Percentiles rank a stretch among this genome's conserved stretches.
phyloP scores from a whole-genome alignment of 92 coral and sea anemone genomes.

The Chrysogorgia sp. region DNA sequence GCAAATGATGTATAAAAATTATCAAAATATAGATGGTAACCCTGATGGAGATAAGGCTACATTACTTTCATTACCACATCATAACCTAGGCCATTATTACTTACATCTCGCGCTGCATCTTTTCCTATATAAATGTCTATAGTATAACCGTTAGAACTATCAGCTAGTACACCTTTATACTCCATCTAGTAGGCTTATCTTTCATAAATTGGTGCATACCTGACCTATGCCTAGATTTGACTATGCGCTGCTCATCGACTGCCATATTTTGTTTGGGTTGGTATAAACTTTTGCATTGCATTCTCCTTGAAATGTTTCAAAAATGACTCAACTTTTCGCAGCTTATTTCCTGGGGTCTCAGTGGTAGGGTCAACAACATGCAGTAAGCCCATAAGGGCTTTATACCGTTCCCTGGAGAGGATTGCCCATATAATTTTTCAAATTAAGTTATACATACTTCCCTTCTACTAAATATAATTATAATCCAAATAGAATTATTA shows the following conservation, averaged over 20 bases:
- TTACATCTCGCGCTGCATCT: slow-evolving; percentile 51
- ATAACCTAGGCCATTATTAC: slow-evolving; percentile 67
- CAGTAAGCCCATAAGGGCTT: slow-evolving; percentile 65
- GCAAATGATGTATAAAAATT: slow-evolving; percentile 60
- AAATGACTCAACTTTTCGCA: slow-evolving; percentile 57
- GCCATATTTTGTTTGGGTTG: slow-evolving; percentile 71
- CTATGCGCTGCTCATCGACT: slow-evolving; percentile 68
- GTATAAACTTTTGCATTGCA: slow-evolving; percentile 55
- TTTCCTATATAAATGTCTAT: slow-evolving; percentile 59
- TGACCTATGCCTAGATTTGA: slow-evolving; percentile 63
- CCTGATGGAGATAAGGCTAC: slow-evolving; percentile 54
- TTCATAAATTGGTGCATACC: slow-evolving; percentile 66
- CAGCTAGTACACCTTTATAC: slow-evolving; percentile 55
- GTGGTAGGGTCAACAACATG: slow-evolving; percentile 68
- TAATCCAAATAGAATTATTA: too few relatives aligned
- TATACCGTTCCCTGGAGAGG: slow-evolving; percentile 42
- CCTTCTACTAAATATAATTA: too few relatives aligned
- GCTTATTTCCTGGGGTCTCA: slow-evolving; percentile 54
- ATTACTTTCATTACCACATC: slow-evolving; percentile 66
- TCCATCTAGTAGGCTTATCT: slow-evolving; percentile 57
- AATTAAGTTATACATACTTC: too few relatives aligned
- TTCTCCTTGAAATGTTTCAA: slow-evolving; percentile 60
- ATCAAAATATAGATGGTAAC: slow-evolving; percentile 70
- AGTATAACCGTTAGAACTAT: slow-evolving; percentile 69
- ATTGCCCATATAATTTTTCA: too few relatives aligned